Evolutionary conservation across 2,888 invertebrate genomes (phyloP).

Genomic region (Mesoligia furuncula): DNA sequence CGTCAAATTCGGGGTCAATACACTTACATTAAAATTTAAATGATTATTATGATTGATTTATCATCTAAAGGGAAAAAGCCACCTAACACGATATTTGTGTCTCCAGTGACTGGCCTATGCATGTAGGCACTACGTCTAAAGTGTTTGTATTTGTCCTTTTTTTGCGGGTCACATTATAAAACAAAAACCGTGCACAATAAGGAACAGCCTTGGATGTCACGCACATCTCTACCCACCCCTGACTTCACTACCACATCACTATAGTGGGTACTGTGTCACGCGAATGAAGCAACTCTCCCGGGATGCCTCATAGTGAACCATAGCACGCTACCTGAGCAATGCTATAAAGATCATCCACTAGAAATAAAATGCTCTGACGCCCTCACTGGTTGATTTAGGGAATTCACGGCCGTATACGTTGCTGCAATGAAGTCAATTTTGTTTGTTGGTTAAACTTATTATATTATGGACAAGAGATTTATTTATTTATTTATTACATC

Average conservation of each 20-base stretch:
- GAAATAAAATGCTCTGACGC: not conserved
- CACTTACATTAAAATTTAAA: too few species aligned
- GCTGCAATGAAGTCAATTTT: not conserved
- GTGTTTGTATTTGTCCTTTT: not conserved
- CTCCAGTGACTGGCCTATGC: not conserved
- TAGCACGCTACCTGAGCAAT: constrained; percentile 22
- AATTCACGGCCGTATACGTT: not conserved
- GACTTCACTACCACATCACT: not conserved
- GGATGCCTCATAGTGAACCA: not conserved
- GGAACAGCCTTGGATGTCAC: not conserved
- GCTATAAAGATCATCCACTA: constrained; percentile 7
- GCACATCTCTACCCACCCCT: not conserved
- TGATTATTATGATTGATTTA: too few species aligned
- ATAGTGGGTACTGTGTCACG: not conserved
- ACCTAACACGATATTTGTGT: not conserved
- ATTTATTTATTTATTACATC: too few species aligned
- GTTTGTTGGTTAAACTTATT: not conserved
- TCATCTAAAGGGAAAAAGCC: not conserved
- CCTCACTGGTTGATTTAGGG: too few species aligned
- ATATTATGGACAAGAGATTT: too few species aligned
- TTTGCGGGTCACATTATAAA: too few species aligned
- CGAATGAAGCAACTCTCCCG: not conserved
- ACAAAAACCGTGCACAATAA: not conserved
- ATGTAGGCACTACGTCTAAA: not conserved
- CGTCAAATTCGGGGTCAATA: too few species aligned